Base-by-base conservation (phyloP, 2,797 vertebrate genomes). In the Tamandua tetradactyla region DNA sequence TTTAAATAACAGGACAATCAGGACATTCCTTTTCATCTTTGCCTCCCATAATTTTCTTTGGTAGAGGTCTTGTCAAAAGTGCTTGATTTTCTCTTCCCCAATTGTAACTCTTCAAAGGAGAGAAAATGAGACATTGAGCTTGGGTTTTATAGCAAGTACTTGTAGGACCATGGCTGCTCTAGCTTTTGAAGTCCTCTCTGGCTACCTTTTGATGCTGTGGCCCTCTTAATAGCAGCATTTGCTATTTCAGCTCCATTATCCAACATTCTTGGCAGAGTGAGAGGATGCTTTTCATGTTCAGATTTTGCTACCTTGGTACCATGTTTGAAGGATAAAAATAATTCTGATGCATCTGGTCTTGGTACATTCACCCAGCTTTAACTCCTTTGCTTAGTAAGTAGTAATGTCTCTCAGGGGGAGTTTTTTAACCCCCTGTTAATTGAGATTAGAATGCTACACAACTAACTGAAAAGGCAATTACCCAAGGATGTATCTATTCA, bases 71-170 rank as follows among this genome's bases (percentile, higher is more conserved):
- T 96, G 96, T 98, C 96, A 98, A 98, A 98, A 98, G 98, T 98
- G 98, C 98, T 98, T 98, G 97, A 98, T 98, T 98, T 98, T 99
- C 98, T 98, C 98, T 98, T 98, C 98, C 98, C 98, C 99, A 99
- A 99, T 99, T 99, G 99, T 98, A 98, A 98, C 96, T 99, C 99
- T 99, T 99, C 99, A 99, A 99, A 99, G 99, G 98, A 97, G 98
- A 99, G 98, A 99, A 99, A 99, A 99, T 99, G 98, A 99, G 99
- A 99, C 98, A 99, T 98, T 91, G 98, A 98, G 98, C 95, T 98
- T 97, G 96, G 98, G 98, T 98, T 98, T 98, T 61, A 97, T 97
- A 97, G 98, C 97, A 98, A 98, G 97, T 94, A 92, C 97, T 97
- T 96, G 97, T 89, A 94, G 95, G 97, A 97, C 97, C 96, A 97